A percentile compares a stretch with the other conserved stretches of the same genome.
Conservation (phyloP, 2,113 vertebrate species). For the Menidia beryllina region DNA sequence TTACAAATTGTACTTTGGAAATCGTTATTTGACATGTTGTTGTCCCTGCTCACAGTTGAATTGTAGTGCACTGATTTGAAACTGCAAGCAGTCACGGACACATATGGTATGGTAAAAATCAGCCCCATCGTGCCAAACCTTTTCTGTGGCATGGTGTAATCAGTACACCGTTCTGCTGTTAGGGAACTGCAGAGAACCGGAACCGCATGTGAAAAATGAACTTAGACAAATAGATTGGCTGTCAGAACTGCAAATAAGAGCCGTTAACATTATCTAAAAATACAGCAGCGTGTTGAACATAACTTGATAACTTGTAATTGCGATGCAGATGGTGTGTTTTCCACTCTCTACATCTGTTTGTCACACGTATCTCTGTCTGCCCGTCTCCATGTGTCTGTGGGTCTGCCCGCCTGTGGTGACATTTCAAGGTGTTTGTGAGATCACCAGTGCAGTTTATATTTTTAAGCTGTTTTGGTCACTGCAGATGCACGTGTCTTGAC, state of each 20-base stretch:
- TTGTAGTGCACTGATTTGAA: not conserved
- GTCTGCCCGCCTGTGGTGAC: conserved; percentile 13
- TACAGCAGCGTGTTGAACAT: conserved; percentile 6
- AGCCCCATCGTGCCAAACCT: not conserved
- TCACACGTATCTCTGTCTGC: conserved; percentile 24
- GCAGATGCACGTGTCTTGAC: conserved; percentile 36
- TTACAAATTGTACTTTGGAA: not conserved
- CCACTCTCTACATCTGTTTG: not conserved
- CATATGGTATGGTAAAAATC: not conserved
- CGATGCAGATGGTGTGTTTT: conserved; percentile 14
- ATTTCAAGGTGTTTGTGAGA: conserved; percentile 10
- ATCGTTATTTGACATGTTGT: not conserved
- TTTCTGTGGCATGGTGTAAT: not conserved
- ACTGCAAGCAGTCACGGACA: not conserved
- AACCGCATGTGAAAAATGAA: no score
- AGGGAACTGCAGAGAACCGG: not conserved
- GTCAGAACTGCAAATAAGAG: conserved; percentile 1
- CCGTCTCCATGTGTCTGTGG: conserved; percentile 10
- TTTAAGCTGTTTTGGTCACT: conserved; percentile 45
- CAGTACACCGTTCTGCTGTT: not conserved
- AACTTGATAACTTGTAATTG: conserved; percentile 7
- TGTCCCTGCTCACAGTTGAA: not conserved
- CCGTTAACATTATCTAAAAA: conserved; percentile 25
- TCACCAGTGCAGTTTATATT: not conserved
- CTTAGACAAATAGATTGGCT: no score